These are phyloP conservation scores for Drosophila simulans DNA, from an alignment of 1,140 invertebrate species.

Conservation along the genomic window DNA sequence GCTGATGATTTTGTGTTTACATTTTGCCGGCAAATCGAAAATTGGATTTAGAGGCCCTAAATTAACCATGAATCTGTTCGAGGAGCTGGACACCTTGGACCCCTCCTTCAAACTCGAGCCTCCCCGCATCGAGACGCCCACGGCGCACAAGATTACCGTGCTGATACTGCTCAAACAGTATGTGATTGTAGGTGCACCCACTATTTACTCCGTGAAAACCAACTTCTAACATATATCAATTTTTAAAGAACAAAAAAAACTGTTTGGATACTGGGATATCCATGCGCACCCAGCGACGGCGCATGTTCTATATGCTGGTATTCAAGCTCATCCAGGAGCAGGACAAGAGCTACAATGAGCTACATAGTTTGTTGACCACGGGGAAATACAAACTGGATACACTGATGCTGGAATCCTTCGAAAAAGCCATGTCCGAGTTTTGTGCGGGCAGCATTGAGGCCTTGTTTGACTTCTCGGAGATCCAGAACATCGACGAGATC, in stretches of 20 bases:
- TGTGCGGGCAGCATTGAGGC: constrained; percentile 86
- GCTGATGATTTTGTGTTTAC: constrained; percentile 23
- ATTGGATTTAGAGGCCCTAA: neutral
- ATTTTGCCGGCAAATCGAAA: constrained; percentile 61
- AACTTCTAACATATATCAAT: neutral
- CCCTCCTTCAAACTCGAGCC: constrained; percentile 57
- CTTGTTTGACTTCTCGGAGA: constrained; percentile 88
- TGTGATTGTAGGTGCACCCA: constrained; percentile 57
- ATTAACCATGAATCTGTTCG: constrained; percentile 66
- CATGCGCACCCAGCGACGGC: constrained; percentile 68
- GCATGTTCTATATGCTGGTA: constrained; percentile 87
- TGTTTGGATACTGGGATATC: constrained; percentile 59
- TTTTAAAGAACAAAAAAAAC: constrained; percentile 64
- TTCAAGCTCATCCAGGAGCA: constrained; percentile 88
- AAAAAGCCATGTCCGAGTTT: constrained; percentile 86
- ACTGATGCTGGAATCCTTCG: constrained; percentile 85
- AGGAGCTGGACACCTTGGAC: constrained; percentile 78
- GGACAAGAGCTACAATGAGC: constrained; percentile 87
- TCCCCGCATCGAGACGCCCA: constrained; percentile 71
- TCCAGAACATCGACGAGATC: constrained; percentile 81
- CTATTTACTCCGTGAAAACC: neutral
- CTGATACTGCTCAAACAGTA: constrained; percentile 81
- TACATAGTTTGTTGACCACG: constrained; percentile 86
- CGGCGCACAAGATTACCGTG: constrained; percentile 77
- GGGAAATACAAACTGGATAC: constrained; percentile 86